These are phyloP conservation scores for Blastobasis lacticolella DNA, from an alignment of 2,888 invertebrate species.

Conservation along the genomic window DNA sequence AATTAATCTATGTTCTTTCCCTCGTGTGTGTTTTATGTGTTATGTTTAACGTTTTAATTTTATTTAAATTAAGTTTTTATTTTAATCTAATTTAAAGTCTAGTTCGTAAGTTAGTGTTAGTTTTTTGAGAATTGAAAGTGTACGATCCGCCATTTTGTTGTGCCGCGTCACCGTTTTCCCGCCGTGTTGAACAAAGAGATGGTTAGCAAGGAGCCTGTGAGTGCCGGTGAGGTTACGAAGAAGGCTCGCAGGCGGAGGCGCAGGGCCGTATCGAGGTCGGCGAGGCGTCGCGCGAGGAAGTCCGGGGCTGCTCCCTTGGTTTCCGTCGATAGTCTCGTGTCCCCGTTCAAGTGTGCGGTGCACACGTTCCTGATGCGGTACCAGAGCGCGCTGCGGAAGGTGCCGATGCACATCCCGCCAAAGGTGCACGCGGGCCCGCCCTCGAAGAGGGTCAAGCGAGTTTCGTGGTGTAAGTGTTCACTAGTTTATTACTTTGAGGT, in stretches of 20 bases:
- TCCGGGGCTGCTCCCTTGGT: slow-evolving; percentile 19
- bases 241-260: slow-evolving; percentile 40
- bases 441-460: slow-evolving; percentile 57
- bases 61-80: slow-evolving; percentile 24
- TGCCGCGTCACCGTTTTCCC: slow-evolving; percentile 18
- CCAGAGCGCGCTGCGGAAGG: slow-evolving; percentile 52
- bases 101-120: slow-evolving; percentile 20
- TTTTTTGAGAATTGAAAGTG: slow-evolving; percentile 24
- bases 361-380: slow-evolving; percentile 56
- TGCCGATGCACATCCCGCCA: slow-evolving; percentile 56
- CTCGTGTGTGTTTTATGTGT: slow-evolving; percentile 13
- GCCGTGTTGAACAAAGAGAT: slow-evolving; percentile 25
- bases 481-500: too few species aligned
- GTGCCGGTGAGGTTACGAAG: slow-evolving; percentile 32
- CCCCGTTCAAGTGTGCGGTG: slow-evolving; percentile 56
- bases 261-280: slow-evolving; percentile 39
- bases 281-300: slow-evolving; percentile 41
- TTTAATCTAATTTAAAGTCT: slow-evolving; percentile 23
- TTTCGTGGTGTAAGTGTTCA: slow-evolving; percentile 62
- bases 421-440: slow-evolving; percentile 56
- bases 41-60: slow-evolving; percentile 23
- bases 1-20: slow-evolving; percentile 8
- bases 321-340: slow-evolving; percentile 18
- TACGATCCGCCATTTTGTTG: slow-evolving; percentile 49
- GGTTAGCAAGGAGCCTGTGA: slow-evolving; percentile 41